These are phyloP conservation scores for Vombatus ursinus DNA, from an alignment of 2,113 vertebrate genomes.

Conservation along the genomic window DNA sequence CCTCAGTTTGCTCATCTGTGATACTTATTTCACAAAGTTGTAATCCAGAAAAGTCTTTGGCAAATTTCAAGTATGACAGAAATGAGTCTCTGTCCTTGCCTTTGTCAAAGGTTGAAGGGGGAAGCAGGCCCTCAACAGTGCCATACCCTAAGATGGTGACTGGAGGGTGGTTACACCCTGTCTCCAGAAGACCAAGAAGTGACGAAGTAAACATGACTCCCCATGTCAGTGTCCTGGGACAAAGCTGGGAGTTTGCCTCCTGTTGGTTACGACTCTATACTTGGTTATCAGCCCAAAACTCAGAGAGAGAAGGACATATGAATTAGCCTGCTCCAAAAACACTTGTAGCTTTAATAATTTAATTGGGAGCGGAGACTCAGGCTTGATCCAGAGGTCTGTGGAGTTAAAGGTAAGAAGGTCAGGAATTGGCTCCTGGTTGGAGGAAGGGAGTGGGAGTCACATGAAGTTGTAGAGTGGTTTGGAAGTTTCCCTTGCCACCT, in stretches of 20 bases:
- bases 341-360: slow-evolving; percentile 40
- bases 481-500: background rate
- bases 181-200: background rate
- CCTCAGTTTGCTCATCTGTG: background rate
- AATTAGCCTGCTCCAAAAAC: background rate
- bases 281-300: background rate
- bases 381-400: background rate
- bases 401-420: background rate
- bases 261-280: background rate
- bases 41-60: background rate
- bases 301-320: background rate
- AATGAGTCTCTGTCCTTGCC: background rate
- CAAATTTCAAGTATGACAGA: background rate
- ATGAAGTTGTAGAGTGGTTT: background rate
- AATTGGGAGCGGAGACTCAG: background rate
- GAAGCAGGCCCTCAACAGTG: background rate
- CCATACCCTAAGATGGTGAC: background rate
- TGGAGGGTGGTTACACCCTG: background rate
- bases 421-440: background rate
- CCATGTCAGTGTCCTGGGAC: background rate
- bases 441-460: background rate
- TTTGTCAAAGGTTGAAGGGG: background rate
- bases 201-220: background rate
- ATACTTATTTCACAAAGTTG: background rate
- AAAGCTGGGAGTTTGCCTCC: background rate